phyloP scores from a whole-genome alignment of 2,888 invertebrate species.

The Malthinus flaveolus region DNA sequence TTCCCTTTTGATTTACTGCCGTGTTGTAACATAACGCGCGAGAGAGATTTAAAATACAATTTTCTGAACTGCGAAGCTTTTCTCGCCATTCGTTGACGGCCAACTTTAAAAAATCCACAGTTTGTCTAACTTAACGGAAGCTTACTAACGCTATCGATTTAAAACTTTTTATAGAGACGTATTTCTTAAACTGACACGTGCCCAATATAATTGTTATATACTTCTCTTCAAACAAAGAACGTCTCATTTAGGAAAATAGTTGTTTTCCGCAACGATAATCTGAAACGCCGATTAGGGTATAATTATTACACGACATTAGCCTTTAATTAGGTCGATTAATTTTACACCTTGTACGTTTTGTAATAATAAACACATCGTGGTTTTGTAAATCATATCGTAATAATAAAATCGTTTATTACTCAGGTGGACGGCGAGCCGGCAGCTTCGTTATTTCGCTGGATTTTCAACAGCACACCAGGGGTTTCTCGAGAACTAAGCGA shows the following conservation, averaged over 20 bases:
- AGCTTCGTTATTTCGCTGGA: slow-evolving; percentile 65
- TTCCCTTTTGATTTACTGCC: slow-evolving; percentile 24
- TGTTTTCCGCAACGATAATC: no score
- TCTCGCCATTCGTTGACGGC: slow-evolving; percentile 20
- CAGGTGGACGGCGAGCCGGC: slow-evolving; percentile 77
- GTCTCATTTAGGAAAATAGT: no score
- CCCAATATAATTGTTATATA: no score
- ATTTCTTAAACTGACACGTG: no score
- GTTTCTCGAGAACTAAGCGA: slow-evolving; percentile 52
- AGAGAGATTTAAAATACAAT: slow-evolving; percentile 23
- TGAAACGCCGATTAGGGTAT: no score
- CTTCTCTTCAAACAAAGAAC: no score
- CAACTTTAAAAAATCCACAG: slow-evolving; percentile 18
- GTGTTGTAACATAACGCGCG: slow-evolving; percentile 2
- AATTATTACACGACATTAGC: no score
- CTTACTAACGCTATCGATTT: slow-evolving; percentile 25
- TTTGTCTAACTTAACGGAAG: slow-evolving; percentile 19
- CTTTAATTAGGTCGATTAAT: no score
- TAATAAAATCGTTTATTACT: slow-evolving; percentile 27
- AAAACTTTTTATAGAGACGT: slow-evolving; percentile 20
- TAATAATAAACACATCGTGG: no score
- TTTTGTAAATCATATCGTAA: no score
- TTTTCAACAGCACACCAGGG: slow-evolving; percentile 68
- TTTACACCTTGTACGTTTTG: no score
- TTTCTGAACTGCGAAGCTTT: slow-evolving; percentile 13